A percentile compares a stretch with the other conserved stretches of the same genome.
These are phyloP conservation scores for Otus scops DNA, from an alignment of 2,797 vertebrate genomes.

Conservation along the genomic window DNA sequence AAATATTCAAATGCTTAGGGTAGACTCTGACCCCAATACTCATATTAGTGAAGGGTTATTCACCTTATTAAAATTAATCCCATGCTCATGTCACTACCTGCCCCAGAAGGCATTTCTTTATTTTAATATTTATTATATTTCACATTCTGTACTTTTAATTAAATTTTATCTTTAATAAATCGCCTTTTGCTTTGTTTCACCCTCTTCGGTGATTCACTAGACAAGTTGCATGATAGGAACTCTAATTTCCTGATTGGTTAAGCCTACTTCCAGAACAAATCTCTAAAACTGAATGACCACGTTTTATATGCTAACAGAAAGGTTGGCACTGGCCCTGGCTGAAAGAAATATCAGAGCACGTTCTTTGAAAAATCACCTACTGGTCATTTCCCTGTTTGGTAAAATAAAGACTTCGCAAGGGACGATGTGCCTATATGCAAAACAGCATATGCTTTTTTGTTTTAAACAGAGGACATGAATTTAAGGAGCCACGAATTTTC, in stretches of 20 bases:
- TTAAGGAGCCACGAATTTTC: not conserved
- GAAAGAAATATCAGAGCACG: not conserved
- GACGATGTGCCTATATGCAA: not conserved
- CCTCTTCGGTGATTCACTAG: not conserved
- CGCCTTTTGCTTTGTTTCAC: conserved; percentile 31
- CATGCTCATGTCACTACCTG: conserved; percentile 38
- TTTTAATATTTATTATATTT: conserved; percentile 53
- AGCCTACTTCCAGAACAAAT: not conserved
- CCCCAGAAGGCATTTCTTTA: conserved; percentile 25
- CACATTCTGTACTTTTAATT: conserved; percentile 36
- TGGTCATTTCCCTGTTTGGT: not conserved
- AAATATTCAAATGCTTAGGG: not conserved
- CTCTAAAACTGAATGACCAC: not conserved
- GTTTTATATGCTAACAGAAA: rapidly evolving
- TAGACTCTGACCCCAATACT: conserved; percentile 2
- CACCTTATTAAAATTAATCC: conserved; percentile 51
- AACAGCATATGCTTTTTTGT: not conserved
- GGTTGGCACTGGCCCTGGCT: not conserved
- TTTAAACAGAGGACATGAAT: not conserved
- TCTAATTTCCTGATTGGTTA: conserved; percentile 28
- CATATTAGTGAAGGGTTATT: conserved; percentile 24
- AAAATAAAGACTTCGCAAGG: not conserved
- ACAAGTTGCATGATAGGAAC: not conserved
- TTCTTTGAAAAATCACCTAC: not conserved
- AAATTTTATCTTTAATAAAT: conserved; percentile 48